Evolutionary conservation across 1,140 invertebrate genomes (phyloP).

Genomic region (Pseudomyrmex sp.): DNA sequence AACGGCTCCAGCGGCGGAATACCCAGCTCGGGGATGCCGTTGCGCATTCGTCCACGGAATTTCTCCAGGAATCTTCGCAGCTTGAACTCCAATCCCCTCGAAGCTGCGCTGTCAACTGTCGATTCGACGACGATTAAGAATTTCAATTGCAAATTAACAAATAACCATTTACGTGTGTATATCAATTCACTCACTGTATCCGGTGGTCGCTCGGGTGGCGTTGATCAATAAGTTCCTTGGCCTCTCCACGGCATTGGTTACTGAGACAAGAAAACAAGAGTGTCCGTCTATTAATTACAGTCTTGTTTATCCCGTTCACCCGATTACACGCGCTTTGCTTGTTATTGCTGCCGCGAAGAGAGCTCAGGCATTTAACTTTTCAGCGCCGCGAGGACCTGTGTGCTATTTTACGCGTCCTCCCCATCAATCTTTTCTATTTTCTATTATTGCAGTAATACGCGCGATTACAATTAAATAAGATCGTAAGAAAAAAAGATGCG

Average conservation of each 20-base stretch:
- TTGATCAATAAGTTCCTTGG: constrained; percentile 80
- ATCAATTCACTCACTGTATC: constrained; percentile 78
- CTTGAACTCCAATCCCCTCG: constrained; percentile 81
- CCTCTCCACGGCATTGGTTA: constrained; percentile 80
- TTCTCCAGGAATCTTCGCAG: constrained; percentile 80
- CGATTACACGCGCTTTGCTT: constrained; percentile 1
- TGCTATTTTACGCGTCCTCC: not conserved
- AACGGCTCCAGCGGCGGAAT: constrained; percentile 80
- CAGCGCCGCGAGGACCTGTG: constrained; percentile 20
- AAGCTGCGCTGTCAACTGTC: constrained; percentile 82
- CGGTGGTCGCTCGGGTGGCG: constrained; percentile 79
- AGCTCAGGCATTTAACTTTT: constrained; percentile 41
- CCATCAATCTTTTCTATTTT: not conserved
- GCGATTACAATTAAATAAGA: not conserved
- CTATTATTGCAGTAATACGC: not conserved
- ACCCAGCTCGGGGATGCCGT: constrained; percentile 80
- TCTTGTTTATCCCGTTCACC: constrained; percentile 11
- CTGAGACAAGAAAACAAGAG: constrained; percentile 69
- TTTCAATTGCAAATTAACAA: constrained; percentile 67
- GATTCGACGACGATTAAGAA: constrained; percentile 61
- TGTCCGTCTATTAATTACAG: constrained; percentile 29
- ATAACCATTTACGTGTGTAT: not conserved
- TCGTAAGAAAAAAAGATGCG: not conserved
- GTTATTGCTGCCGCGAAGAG: constrained; percentile 27
- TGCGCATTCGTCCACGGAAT: constrained; percentile 78